phyloP scores from a whole-genome alignment of 2,888 invertebrate genomes.

The Apodemia mormo region DNA sequence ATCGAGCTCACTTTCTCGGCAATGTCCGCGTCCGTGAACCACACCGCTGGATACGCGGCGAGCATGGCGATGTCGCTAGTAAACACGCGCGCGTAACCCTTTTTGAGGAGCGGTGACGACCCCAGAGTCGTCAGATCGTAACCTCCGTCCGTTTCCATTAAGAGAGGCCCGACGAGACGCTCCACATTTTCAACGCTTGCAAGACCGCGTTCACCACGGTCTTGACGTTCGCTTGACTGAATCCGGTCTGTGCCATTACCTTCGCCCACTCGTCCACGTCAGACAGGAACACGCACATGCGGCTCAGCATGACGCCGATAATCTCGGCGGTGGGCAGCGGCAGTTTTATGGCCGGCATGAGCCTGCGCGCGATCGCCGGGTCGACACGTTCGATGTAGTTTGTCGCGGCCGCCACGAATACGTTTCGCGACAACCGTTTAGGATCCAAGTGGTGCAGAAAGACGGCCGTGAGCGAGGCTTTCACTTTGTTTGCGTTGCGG shows the following conservation, averaged over 20 bases:
- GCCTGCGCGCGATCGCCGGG: too few relatives aligned
- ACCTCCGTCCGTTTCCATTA: conserved; percentile 18
- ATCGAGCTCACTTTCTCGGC: background rate
- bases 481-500: too few relatives aligned
- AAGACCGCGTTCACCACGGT: too few relatives aligned
- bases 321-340: too few relatives aligned
- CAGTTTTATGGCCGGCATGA: too few relatives aligned
- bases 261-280: conserved; percentile 14
- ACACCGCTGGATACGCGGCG: too few relatives aligned
- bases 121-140: background rate
- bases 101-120: background rate
- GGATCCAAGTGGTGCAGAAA: conserved; percentile 19
- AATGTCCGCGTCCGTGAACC: background rate
- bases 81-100: conserved; percentile 4
- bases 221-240: too few relatives aligned
- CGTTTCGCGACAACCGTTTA: conserved; percentile 20
- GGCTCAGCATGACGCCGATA: too few relatives aligned
- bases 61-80: background rate
- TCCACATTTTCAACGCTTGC: too few relatives aligned
- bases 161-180: conserved; percentile 18
- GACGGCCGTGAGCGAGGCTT: too few relatives aligned
- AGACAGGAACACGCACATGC: too few relatives aligned
- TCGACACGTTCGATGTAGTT: conserved; percentile 16
- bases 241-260: conserved; percentile 1
- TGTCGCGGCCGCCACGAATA: too few relatives aligned